Evolutionary conservation across 1,140 invertebrate genomes (phyloP).

Genomic region (Philopotamus ludificatus): DNA sequence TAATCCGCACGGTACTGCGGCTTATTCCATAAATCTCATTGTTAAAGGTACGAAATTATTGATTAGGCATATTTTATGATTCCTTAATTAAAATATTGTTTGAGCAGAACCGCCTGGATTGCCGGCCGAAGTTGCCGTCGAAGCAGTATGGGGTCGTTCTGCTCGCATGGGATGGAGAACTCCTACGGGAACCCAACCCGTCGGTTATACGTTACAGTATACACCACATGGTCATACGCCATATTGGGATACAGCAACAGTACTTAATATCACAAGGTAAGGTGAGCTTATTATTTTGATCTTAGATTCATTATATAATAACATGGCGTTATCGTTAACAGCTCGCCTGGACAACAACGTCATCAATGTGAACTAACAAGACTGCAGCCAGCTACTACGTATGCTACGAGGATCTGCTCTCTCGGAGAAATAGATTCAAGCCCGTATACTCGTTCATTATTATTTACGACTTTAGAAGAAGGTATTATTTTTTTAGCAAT

Average conservation of each 20-base stretch:
- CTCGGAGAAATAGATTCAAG: constrained; percentile 72
- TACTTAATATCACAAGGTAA: constrained; percentile 26
- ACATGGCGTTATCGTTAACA: constrained; percentile 5
- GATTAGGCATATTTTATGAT: neutral
- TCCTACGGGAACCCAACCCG: constrained; percentile 20
- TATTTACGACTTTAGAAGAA: constrained; percentile 74
- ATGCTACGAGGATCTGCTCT: constrained; percentile 68
- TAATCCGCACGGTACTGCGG: constrained; percentile 74
- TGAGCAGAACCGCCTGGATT: constrained; percentile 29
- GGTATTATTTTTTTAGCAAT: constrained; percentile 45
- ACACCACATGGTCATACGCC: constrained; percentile 23
- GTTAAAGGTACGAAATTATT: constrained; percentile 65
- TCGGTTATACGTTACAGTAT: constrained; percentile 29
- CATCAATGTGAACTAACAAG: constrained; percentile 36
- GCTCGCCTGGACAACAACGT: constrained; percentile 17
- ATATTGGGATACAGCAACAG: constrained; percentile 27
- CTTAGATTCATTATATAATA: neutral
- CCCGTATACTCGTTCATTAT: constrained; percentile 63
- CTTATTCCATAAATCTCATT: constrained; percentile 69
- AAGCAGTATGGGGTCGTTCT: constrained; percentile 24
- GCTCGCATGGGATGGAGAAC: constrained; percentile 28
- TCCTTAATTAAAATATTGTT: constrained; percentile 4
- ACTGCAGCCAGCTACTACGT: constrained; percentile 46
- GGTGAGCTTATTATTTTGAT: neutral
- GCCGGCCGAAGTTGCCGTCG: constrained; percentile 23